Evolutionary conservation across 2,113 vertebrate species (phyloP).

Genomic region (Machaerirhynchus nigripectus): DNA sequence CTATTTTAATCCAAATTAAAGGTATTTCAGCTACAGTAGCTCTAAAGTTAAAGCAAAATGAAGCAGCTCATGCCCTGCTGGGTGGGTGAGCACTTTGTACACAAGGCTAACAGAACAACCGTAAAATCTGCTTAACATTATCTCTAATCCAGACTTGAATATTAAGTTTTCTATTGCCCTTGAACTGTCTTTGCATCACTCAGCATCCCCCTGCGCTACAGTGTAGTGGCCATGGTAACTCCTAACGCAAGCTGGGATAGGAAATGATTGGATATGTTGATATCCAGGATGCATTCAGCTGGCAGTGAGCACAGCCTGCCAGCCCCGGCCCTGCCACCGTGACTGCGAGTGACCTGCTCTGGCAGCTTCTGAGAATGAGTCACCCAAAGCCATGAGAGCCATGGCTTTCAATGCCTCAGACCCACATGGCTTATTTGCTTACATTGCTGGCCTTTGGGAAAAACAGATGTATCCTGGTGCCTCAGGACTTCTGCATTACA

Average conservation of each 20-base stretch:
- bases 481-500: not conserved
- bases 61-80: not conserved
- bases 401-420: not conserved
- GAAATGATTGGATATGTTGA: not conserved
- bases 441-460: not conserved
- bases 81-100: not conserved
- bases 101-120: not conserved
- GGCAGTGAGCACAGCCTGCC: not conserved
- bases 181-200: not conserved
- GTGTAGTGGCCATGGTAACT: not conserved
- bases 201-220: not conserved
- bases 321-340: accelerated
- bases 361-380: not conserved
- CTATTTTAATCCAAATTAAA: not conserved
- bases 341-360: not conserved
- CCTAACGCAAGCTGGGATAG: not conserved
- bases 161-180: not conserved
- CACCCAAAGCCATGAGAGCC: not conserved
- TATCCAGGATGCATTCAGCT: not conserved
- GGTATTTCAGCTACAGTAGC: not conserved
- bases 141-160: not conserved
- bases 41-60: not conserved
- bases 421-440: not conserved
- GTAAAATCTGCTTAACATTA: not conserved
- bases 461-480: not conserved